A percentile compares a stretch with the other conserved stretches of the same genome.
Evolutionary conservation across 2,113 vertebrate species (phyloP).

Genomic region (Danio rerio): GRCz12tu NC_133199.1:7239001-7239500

Average conservation of each 20-base stretch:
- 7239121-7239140: slow-evolving; percentile 8
- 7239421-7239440: slow-evolving; percentile 4
- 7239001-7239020: background rate
- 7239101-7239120: slow-evolving; percentile 20
- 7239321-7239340: background rate
- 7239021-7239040: slow-evolving; percentile 43
- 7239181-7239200: slow-evolving; percentile 64
- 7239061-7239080: slow-evolving; percentile 23
- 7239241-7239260: slow-evolving; percentile 54
- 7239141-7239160: slow-evolving; percentile 44
- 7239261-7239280: slow-evolving; percentile 71
- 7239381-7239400: slow-evolving; percentile 16
- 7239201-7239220: slow-evolving; percentile 53
- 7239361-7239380: slow-evolving; percentile 14
- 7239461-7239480: background rate
- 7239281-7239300: background rate
- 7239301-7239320: slow-evolving; percentile 9
- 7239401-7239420: slow-evolving; percentile 8
- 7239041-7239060: slow-evolving; percentile 55
- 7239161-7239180: slow-evolving; percentile 66
- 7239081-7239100: slow-evolving; percentile 49
- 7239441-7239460: slow-evolving; percentile 25
- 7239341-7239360: background rate
- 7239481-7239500: slow-evolving; percentile 22
- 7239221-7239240: slow-evolving; percentile 60